These are phyloP conservation scores for Carabus problematicus DNA, from an alignment of 2,888 invertebrate species.

Conservation along the genomic window DNA sequence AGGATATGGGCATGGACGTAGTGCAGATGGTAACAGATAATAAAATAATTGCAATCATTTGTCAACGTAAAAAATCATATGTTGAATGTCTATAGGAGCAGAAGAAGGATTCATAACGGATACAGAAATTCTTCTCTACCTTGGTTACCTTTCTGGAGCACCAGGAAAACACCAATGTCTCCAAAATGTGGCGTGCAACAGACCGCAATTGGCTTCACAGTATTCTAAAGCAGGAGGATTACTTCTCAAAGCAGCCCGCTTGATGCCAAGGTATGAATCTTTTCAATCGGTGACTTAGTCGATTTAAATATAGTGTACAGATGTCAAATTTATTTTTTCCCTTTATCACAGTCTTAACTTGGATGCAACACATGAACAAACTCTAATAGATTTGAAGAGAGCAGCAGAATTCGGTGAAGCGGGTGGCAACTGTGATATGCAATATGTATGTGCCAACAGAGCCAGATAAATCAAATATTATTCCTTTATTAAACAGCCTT, in stretches of 20 bases:
- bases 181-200: slow-evolving; percentile 77
- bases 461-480: slow-evolving; percentile 4
- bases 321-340: slow-evolving; percentile 46
- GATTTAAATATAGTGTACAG: slow-evolving; percentile 24
- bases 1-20: slow-evolving; percentile 45
- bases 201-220: slow-evolving; percentile 73
- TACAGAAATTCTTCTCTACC: slow-evolving; percentile 74
- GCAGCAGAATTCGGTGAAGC: slow-evolving; percentile 72
- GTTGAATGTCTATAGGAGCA: not conserved
- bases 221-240: slow-evolving; percentile 82
- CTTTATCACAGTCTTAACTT: slow-evolving; percentile 62
- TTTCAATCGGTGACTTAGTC: slow-evolving; percentile 44
- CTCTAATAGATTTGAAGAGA: slow-evolving; percentile 69
- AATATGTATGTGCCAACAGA: slow-evolving; percentile 60
- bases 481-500: no score
- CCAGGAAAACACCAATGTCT: slow-evolving; percentile 74
- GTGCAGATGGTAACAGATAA: slow-evolving; percentile 20
- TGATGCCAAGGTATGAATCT: slow-evolving; percentile 69
- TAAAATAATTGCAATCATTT: not conserved
- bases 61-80: not conserved
- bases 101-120: slow-evolving; percentile 63
- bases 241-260: slow-evolving; percentile 72
- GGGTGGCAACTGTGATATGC: slow-evolving; percentile 65
- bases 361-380: slow-evolving; percentile 68
- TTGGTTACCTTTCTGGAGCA: slow-evolving; percentile 74